Conservation (phyloP, 2,888 invertebrate genomes). For the Eupithecia inturbata region DNA sequence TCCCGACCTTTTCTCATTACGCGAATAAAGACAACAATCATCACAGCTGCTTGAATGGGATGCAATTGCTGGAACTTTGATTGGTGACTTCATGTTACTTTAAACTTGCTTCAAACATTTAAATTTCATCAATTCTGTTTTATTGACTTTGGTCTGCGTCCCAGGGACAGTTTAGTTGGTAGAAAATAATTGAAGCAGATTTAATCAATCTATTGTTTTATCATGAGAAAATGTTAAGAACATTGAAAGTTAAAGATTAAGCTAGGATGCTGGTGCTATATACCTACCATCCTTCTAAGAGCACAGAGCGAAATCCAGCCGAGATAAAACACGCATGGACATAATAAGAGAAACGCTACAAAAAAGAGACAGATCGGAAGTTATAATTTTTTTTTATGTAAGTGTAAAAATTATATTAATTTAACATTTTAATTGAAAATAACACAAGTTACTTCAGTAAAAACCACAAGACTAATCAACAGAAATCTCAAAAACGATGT, state of each 20-base stretch:
- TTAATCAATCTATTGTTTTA: not conserved
- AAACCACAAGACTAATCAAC: no score
- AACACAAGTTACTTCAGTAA: no score
- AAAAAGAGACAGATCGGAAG: no score
- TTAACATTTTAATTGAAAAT: no score
- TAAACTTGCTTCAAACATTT: not conserved
- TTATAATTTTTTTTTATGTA: no score
- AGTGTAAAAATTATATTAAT: no score
- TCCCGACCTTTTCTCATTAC: slow-evolving; percentile 37
- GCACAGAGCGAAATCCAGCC: not conserved
- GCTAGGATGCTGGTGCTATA: not conserved
- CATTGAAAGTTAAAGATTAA: not conserved
- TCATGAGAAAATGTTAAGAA: not conserved
- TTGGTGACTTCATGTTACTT: slow-evolving; percentile 30
- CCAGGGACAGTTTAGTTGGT: not conserved
- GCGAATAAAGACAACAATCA: slow-evolving; percentile 37
- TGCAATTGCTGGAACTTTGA: slow-evolving; percentile 26
- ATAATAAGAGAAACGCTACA: no score
- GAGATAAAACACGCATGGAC: no score
- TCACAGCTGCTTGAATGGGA: slow-evolving; percentile 29
- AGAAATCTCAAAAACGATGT: no score
- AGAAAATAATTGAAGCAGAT: not conserved
- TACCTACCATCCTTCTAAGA: not conserved
- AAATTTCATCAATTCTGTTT: not conserved
- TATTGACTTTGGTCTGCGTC: slow-evolving; percentile 2